These are phyloP conservation scores for Microcebus tavaratra DNA, from an alignment of 2,113 vertebrate species.

Conservation along the genomic window DNA sequence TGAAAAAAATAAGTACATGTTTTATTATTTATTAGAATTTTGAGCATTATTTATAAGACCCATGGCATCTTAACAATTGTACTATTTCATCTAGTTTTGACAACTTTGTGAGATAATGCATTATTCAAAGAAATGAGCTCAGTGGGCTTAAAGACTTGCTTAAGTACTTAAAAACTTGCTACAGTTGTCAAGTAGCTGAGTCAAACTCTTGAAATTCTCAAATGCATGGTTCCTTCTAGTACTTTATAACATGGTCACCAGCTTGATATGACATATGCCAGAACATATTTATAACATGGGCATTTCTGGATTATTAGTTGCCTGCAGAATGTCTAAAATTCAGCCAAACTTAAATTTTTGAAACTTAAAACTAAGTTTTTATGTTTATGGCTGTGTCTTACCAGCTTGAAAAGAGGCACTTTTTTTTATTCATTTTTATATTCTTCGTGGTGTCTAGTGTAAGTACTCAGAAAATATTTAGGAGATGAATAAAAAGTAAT, in stretches of 20 bases:
- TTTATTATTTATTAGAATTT: not conserved
- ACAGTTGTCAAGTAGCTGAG: not conserved
- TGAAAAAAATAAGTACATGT: slow-evolving; percentile 3
- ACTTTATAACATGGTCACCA: not conserved
- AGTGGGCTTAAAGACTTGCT: not conserved
- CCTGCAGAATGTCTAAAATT: slow-evolving; percentile 15
- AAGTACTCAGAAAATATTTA: slow-evolving; percentile 18
- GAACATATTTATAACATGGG: not conserved
- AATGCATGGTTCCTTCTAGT: not conserved
- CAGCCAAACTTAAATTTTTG: not conserved
- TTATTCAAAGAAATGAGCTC: not conserved
- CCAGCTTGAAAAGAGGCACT: not conserved
- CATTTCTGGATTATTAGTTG: slow-evolving; percentile 6
- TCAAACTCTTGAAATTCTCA: not conserved
- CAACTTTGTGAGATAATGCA: not conserved
- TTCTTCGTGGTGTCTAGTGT: not conserved
- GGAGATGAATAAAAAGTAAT: not conserved
- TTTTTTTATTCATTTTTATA: not conserved
- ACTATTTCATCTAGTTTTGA: slow-evolving; percentile 39
- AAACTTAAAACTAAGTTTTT: not conserved
- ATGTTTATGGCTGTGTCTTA: not conserved
- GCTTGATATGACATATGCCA: not conserved
- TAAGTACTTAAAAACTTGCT: not conserved
- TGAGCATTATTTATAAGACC: not conserved
- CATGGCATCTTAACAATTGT: not conserved